Base-by-base conservation (phyloP, 2,888 invertebrate genomes). In the Hyppa rectilinea region DNA sequence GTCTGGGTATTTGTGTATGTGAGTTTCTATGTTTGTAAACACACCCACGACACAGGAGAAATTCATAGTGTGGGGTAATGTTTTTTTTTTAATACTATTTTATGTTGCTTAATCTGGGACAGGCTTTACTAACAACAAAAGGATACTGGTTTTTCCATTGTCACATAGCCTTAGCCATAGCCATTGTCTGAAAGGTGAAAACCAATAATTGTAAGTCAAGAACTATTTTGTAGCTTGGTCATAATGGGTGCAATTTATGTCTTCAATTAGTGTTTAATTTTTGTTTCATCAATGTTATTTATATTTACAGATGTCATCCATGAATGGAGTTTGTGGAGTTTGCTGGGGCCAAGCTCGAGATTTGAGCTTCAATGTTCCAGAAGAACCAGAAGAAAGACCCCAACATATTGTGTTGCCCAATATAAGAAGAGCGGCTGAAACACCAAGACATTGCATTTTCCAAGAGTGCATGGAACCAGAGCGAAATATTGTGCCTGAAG, bases 241-340 rank as follows among this genome's bases (percentile, higher is more conserved):
- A 40, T 40, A 20, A 4, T 58, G 26, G 20, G 56, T 23, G 10
- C 17, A 34, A 60, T 10, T 47, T 34, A 61, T 61, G 34, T 17
- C 23, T 17, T 47, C 20, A 23, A n/a, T 17, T 23, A 23, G 23
- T 12, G 47, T 47, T 12, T 23, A 47, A 23, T 47, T 47, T 49
- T 14, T 49, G 23, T 26, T 23, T 49, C 14, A 49, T 49, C 7
- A 17, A 50, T 4, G 7, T 20, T 34, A 55, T 29, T 64, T 64
- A 38, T n/a, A n/a, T 65, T 65, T 47, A 65, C 64, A 65, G 64
- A 56, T 61, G 67, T 67, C 67, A 61, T 50, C 67, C 52, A 67
- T 53, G 52, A 68, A 68, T 75, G 67, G 68, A 65, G 65, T 68
- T 34, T 71, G 49, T 78, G 53, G 70, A 50, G 66, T 50, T 66